Evolutionary conservation across 2,113 vertebrate genomes (phyloP).

Genomic region (Ovis aries): ARS-UI_Ramb_v3.0 NC_056068.1:73148501-73149000

Average conservation of each 20-base stretch:
- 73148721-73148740: not conserved
- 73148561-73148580: not conserved
- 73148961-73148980: not conserved
- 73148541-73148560: not conserved
- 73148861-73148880: not conserved
- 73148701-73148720: not conserved
- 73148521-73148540: not conserved
- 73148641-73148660: fast-evolving
- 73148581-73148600: not conserved
- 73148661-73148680: too few relatives aligned
- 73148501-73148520: not conserved
- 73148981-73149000: not conserved
- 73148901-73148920: not conserved
- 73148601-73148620: not conserved
- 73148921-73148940: not conserved
- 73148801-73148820: not conserved
- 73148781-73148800: not conserved
- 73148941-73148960: not conserved
- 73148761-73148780: not conserved
- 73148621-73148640: not conserved
- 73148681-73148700: not conserved
- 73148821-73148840: not conserved
- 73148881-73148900: not conserved
- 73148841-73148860: not conserved
- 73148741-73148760: not conserved